Percentiles rank a stretch among this genome's conserved stretches.
Conservation (phyloP, 2,888 invertebrate genomes). For the Megastigmus dorsalis region DNA sequence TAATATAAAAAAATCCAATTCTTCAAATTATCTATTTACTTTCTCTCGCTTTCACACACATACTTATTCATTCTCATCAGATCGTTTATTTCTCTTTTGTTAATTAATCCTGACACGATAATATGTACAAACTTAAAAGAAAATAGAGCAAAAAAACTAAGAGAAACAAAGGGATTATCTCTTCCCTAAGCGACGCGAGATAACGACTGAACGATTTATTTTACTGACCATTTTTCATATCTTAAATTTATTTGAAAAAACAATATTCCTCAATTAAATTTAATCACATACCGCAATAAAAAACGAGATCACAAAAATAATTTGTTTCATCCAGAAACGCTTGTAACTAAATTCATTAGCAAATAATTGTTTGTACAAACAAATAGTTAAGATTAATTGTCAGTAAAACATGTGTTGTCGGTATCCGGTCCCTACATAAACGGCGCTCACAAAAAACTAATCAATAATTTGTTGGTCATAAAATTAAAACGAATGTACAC, state of each 20-base stretch:
- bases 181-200: conserved; percentile 6
- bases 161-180: conserved; percentile 16
- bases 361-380: conserved; percentile 1
- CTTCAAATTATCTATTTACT: conserved; percentile 10
- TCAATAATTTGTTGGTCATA: conserved; percentile 52
- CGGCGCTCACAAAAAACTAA: conserved; percentile 33
- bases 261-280: conserved; percentile 2
- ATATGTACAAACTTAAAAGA: conserved; percentile 56
- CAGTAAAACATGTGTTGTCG: neutral
- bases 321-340: neutral
- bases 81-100: conserved; percentile 29
- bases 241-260: conserved; percentile 19
- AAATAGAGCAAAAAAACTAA: conserved; percentile 37
- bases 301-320: neutral
- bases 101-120: conserved; percentile 36
- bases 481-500: conserved; percentile 56
- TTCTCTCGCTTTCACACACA: neutral
- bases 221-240: neutral
- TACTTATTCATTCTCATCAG: conserved; percentile 27
- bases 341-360: neutral
- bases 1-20: conserved; percentile 27
- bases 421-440: conserved; percentile 11
- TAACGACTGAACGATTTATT: conserved; percentile 20
- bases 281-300: neutral
- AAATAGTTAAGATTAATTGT: conserved; percentile 10